Evolutionary conservation across 1,140 invertebrate species (phyloP).

Genomic region (Danaus melanippus): DNA sequence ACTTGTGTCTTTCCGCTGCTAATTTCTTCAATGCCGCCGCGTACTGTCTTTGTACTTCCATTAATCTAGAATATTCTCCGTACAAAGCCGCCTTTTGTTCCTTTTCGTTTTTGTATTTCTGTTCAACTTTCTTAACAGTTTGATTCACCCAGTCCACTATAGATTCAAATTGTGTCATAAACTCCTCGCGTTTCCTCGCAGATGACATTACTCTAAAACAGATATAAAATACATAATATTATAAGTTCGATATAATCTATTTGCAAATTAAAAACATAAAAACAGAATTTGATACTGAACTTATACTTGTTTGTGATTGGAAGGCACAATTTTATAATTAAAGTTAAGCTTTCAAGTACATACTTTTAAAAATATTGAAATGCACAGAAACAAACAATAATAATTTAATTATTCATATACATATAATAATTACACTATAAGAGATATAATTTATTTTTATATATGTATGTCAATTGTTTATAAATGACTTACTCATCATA

Average conservation of each 20-base stretch:
- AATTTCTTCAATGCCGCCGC: slow-evolving; percentile 88
- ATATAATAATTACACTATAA: not conserved
- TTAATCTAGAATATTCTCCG: slow-evolving; percentile 78
- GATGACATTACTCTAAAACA: slow-evolving; percentile 77
- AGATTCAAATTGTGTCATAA: slow-evolving; percentile 88
- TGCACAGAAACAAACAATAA: no score
- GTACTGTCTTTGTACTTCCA: slow-evolving; percentile 89
- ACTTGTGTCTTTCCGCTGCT: slow-evolving; percentile 78
- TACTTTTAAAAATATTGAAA: no score
- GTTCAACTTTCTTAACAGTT: slow-evolving; percentile 83
- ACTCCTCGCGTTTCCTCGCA: slow-evolving; percentile 83
- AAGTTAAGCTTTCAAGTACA: no score
- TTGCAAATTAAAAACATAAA: no score
- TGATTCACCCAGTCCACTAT: slow-evolving; percentile 89
- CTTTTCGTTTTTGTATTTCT: slow-evolving; percentile 79
- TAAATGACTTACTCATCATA: slow-evolving; percentile 86
- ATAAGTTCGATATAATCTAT: no score
- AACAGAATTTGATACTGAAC: no score
- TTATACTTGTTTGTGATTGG: no score
- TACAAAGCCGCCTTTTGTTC: slow-evolving; percentile 80
- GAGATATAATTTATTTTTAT: slow-evolving; percentile 5
- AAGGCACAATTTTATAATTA: no score
- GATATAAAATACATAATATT: slow-evolving; percentile 7
- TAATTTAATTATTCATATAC: slow-evolving; percentile 7
- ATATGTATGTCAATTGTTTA: slow-evolving; percentile 9